Evolutionary conservation across 2,888 invertebrate genomes (phyloP), one percentile per base, ranked within the genome.

Genomic region (Harpagoxenus sublaevis): DNA sequence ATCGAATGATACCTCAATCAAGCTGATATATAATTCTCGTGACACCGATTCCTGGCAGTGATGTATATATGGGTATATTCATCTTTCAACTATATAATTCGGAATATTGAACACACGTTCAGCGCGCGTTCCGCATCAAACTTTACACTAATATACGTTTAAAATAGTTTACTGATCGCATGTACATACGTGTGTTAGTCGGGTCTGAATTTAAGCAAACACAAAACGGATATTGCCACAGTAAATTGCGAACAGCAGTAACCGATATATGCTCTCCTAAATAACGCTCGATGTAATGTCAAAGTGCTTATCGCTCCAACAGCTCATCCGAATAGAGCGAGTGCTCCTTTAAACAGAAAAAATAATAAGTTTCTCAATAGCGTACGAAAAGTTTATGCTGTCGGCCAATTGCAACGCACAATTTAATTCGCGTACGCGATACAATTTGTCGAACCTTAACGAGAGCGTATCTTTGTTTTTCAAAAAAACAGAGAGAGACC

Each of bases 361-460:
- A 15, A 53, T 39, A 81, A 73, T 57, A 65, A 84, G 35, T 48
- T 39, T 71, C n/a, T 28, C 70, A 31, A 57, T 53, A 55, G 48
- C 39, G 48, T 28, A 48, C 63, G 65, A 70, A 77, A 66, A 77
- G 73, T 77, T 84, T 73, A 62, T 84, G 57, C 55, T 73, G 31
- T 57, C 83, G 77, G 35, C 53, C 83, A 83, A 83, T 66, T 73
- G 60, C 74, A 51, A 62, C 62, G 75, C 71, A 66, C 83, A 79
- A 84, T 84, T 83, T 84, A 75, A 87, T 81, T 71, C 84, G 31
- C 70, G 79, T 75, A 71, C 78, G 71, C 63, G 71, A 62, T 39
- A 60, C 81, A 83, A 87, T 87, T 87, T 83, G 81, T 85, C 83
- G 79, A n/a, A 57, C 66, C 84, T 73, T 83, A 84, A 87, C 87